Evolutionary conservation across 2,113 vertebrate genomes (phyloP).

Genomic region (Eira barbara): DNA sequence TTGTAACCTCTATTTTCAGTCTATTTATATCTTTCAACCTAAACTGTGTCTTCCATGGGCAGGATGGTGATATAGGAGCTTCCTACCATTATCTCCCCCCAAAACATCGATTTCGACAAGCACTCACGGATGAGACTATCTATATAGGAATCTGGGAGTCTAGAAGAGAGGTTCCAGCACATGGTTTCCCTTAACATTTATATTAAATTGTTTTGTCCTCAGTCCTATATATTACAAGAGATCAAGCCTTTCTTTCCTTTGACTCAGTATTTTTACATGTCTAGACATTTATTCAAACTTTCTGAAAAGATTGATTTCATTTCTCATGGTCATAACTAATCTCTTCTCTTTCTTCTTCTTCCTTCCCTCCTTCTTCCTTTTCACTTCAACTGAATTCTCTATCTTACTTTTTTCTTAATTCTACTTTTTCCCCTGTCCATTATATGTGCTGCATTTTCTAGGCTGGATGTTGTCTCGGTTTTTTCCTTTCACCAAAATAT

Average conservation of each 20-base stretch:
- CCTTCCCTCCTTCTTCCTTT: background rate
- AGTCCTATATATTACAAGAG: background rate
- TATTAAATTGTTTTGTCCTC: background rate
- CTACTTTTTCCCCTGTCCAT: background rate
- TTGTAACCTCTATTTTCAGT: background rate
- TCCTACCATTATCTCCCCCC: background rate
- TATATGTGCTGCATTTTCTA: background rate
- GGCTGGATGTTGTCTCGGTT: background rate
- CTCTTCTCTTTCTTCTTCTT: background rate
- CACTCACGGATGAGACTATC: background rate
- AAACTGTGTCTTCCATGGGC: background rate
- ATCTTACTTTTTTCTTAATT: background rate
- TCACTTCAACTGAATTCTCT: background rate
- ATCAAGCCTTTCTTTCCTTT: background rate
- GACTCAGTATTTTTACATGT: background rate
- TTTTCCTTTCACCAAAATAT: background rate
- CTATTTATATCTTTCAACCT: background rate
- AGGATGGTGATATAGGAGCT: background rate
- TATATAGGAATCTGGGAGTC: background rate
- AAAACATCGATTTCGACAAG: background rate
- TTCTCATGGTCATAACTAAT: background rate
- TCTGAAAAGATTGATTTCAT: background rate
- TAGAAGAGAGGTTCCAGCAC: background rate
- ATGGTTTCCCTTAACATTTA: background rate
- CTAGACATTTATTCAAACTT: background rate